Percentiles rank a stretch among this genome's conserved stretches.
Evolutionary conservation across 2,888 invertebrate genomes (phyloP).

Genomic region (Eudemis profundana): DNA sequence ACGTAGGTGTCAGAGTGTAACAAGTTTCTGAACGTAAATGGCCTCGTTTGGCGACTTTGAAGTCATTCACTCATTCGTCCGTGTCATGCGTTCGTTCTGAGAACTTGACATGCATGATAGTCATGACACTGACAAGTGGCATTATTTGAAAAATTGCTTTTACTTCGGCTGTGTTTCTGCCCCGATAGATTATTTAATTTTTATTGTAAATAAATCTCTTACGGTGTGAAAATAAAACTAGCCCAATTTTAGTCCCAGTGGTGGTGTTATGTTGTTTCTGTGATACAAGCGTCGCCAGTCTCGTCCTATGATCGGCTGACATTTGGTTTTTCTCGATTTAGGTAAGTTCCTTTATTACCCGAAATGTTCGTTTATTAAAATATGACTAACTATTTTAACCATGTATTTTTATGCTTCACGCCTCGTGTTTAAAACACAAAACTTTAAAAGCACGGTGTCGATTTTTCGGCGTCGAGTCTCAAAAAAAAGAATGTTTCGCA

Average conservation of each 20-base stretch:
- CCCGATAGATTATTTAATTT: conserved; percentile 30
- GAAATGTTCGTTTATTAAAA: background rate
- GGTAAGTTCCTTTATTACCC: conserved; percentile 35
- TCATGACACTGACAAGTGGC: conserved; percentile 34
- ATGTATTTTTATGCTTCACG: background rate
- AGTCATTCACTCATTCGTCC: conserved; percentile 13
- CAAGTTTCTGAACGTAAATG: conserved; percentile 19
- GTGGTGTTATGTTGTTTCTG: conserved; percentile 24
- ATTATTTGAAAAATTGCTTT: conserved; percentile 44
- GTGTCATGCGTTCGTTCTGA: conserved; percentile 17
- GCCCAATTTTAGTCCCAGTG: conserved; percentile 5
- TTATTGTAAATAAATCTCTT: conserved; percentile 21
- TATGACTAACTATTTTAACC: background rate
- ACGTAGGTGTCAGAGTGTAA: no score
- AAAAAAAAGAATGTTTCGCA: no score
- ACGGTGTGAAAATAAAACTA: conserved; percentile 8
- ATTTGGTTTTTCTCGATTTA: conserved; percentile 19
- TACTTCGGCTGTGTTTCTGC: conserved; percentile 38
- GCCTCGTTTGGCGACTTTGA: conserved; percentile 8
- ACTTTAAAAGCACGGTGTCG: no score
- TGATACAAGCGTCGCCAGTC: conserved; percentile 16
- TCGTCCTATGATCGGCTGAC: conserved; percentile 29
- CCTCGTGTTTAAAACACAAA: background rate
- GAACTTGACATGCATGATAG: conserved; percentile 26
- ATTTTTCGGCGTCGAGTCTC: no score